phyloP scores from a whole-genome alignment of 2,113 vertebrate genomes.

The Upupa epops region DNA sequence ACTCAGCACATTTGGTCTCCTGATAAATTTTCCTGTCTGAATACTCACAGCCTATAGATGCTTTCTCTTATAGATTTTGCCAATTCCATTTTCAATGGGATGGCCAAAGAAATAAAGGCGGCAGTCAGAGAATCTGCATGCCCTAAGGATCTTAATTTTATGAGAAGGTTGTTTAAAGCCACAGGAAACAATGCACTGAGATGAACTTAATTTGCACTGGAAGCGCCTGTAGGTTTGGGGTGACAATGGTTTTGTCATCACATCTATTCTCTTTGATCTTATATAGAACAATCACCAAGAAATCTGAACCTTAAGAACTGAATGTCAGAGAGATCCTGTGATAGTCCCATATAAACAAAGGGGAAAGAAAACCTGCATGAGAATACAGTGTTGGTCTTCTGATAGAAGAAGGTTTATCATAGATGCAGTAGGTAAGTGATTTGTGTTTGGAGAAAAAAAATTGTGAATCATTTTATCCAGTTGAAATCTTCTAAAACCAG shows the following conservation, averaged over 20 bases:
- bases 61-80: neutral
- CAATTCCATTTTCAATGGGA: neutral
- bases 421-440: neutral
- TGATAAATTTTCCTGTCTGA: neutral
- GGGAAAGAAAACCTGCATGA: neutral
- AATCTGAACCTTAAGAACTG: neutral
- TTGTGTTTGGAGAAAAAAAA: neutral
- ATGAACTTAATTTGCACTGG: neutral
- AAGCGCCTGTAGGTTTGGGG: neutral
- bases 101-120: neutral
- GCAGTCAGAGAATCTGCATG: neutral
- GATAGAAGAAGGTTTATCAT: neutral
- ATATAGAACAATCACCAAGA: rapidly evolving
- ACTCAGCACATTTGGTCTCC: neutral
- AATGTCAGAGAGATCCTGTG: neutral
- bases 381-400: neutral
- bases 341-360: neutral
- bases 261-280: neutral
- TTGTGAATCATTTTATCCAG: neutral
- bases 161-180: neutral
- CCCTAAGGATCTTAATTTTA: neutral
- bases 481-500: neutral
- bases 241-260: neutral
- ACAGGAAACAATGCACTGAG: neutral
- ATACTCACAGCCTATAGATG: neutral